A percentile compares a stretch with the other conserved stretches of the same genome.
These are phyloP conservation scores for Vultur gryphus DNA, from an alignment of 2,797 vertebrate species.

Conservation along the genomic window DNA sequence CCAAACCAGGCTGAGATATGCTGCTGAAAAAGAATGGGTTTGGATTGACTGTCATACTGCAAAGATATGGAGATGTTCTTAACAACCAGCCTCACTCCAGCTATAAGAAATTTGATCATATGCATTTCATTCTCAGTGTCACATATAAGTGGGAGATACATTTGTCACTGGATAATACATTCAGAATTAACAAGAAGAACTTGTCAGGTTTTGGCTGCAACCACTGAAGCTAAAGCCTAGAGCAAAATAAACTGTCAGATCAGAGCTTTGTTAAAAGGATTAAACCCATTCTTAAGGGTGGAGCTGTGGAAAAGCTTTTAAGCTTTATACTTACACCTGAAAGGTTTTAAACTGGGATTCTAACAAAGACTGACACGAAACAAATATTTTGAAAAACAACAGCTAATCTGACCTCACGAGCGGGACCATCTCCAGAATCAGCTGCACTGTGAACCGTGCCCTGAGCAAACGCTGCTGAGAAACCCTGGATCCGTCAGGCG, in stretches of 20 bases:
- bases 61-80: constrained; percentile 67
- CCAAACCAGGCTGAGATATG: constrained; percentile 60
- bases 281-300: constrained; percentile 63
- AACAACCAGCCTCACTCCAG: constrained; percentile 62
- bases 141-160: constrained; percentile 75
- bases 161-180: constrained; percentile 81
- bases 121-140: constrained; percentile 77
- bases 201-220: constrained; percentile 70
- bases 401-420: background rate
- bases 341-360: constrained; percentile 41
- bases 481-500: background rate
- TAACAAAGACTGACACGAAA: background rate
- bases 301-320: constrained; percentile 59
- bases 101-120: constrained; percentile 75
- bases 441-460: fast-evolving
- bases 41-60: constrained; percentile 51
- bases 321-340: constrained; percentile 59
- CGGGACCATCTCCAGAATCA: background rate
- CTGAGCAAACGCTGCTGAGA: background rate
- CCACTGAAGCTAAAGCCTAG: constrained; percentile 64
- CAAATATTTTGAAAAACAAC: background rate
- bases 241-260: constrained; percentile 71
- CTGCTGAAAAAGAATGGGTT: constrained; percentile 53
- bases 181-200: constrained; percentile 75
- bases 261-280: constrained; percentile 69